phyloP scores from a whole-genome alignment of 30 jellyfish, hydroid and myxozoan genomes.

The Morbakka virulenta region DNA sequence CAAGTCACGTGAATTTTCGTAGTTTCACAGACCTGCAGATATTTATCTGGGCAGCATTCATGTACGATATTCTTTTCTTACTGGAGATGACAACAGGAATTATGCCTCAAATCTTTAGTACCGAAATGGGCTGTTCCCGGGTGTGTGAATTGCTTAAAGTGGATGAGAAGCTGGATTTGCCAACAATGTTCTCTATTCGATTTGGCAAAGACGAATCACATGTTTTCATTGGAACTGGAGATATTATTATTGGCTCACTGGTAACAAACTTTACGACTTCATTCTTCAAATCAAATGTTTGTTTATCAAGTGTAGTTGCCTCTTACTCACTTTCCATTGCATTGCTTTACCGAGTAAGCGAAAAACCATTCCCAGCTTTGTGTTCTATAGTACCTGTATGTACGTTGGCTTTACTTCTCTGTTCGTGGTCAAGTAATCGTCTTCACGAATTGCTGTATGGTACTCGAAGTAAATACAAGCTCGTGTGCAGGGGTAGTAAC shows the following conservation, averaged over 20 bases:
- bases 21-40: slow-evolving; percentile 53
- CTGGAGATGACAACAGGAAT: neutral
- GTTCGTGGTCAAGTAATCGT: neutral
- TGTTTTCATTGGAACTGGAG: slow-evolving; percentile 71
- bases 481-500: too few relatives aligned
- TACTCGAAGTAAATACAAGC: too few relatives aligned
- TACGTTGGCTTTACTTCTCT: slow-evolving; percentile 17
- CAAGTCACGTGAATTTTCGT: slow-evolving; percentile 38
- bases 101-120: neutral
- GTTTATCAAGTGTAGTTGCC: neutral
- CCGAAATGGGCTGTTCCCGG: neutral
- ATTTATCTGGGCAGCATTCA: slow-evolving; percentile 66
- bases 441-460: neutral
- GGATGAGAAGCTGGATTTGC: slow-evolving; percentile 24
- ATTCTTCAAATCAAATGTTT: slow-evolving; percentile 2
- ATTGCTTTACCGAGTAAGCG: slow-evolving; percentile 15
- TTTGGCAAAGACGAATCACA: slow-evolving; percentile 8
- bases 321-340: slow-evolving; percentile 33
- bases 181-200: slow-evolving; percentile 53
- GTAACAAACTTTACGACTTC: slow-evolving; percentile 42
- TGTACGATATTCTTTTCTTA: slow-evolving; percentile 40
- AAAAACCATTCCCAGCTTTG: slow-evolving; percentile 60
- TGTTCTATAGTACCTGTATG: slow-evolving; percentile 59
- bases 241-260: slow-evolving; percentile 49
- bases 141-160: slow-evolving; percentile 18